Percentiles rank a stretch among this genome's conserved stretches.
phyloP scores from a whole-genome alignment of 2,113 vertebrate genomes.

The Syrmaticus mikado region DNA sequence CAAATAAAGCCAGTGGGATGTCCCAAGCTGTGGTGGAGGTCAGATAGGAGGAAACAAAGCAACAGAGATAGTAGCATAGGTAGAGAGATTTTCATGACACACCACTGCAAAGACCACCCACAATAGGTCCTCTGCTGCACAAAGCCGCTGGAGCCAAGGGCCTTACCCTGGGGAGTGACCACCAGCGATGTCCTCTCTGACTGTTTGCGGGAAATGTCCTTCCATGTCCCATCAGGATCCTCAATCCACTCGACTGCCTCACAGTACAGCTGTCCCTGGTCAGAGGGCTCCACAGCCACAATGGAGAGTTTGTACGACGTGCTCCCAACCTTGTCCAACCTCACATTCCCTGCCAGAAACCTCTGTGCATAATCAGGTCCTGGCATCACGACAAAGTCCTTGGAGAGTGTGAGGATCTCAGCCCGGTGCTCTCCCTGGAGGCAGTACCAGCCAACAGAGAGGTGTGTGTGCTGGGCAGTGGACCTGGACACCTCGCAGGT shows the following conservation, averaged over 20 bases:
- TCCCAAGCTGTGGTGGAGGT: neutral
- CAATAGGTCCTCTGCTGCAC: neutral
- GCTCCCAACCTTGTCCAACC: constrained; percentile 81
- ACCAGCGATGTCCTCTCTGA: constrained; percentile 29
- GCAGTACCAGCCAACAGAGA: constrained; percentile 87
- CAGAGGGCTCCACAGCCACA: constrained; percentile 66
- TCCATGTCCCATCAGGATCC: constrained; percentile 89
- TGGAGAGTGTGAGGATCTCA: constrained; percentile 84
- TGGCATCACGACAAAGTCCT: constrained; percentile 81
- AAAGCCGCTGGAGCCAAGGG: neutral
- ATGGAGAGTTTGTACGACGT: constrained; percentile 81
- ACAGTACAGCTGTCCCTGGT: constrained; percentile 86
- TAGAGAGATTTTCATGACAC: neutral
- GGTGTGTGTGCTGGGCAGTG: constrained; percentile 90
- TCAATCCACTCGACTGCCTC: constrained; percentile 88
- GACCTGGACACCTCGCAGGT: constrained; percentile 84
- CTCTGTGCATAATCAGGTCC: constrained; percentile 79
- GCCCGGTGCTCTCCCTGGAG: constrained; percentile 1
- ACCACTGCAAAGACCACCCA: neutral
- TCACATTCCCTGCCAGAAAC: constrained; percentile 74
- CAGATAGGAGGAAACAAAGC: no score
- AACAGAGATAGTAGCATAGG: no score
- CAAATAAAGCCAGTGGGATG: neutral
- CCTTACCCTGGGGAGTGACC: constrained; percentile 64
- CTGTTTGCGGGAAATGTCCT: constrained; percentile 76